Base-by-base conservation (phyloP, 1,140 invertebrate genomes). In the Drosophila pandora region DNA sequence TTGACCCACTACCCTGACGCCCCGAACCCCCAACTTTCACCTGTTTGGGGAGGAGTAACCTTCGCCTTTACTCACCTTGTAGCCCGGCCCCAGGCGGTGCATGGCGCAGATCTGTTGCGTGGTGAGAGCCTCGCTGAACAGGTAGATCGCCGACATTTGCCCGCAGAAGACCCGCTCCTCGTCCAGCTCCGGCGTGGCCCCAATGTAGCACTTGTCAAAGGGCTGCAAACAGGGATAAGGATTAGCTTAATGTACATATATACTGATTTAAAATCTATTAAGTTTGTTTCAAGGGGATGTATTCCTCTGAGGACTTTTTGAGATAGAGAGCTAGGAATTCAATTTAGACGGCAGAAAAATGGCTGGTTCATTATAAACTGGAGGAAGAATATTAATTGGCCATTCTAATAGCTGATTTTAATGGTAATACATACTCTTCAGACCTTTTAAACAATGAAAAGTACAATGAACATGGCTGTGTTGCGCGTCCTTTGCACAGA, bases 131-230 rank as follows among this genome's bases (percentile, higher is more conserved):
- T 99, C 98, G 80, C 97, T 97, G 92, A 99, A 99, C 57, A 99
- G 93, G 93, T 99, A 99, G 76, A 99, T 97, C 9, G 98, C 98
- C 21, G 98, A 98, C 97, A 99, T 99, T 94, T 99, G 99, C 39
- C 99, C 99, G 93, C 98, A 99, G 93, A 99, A 99, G 72, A 99
- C 97, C 63, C 98, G 94, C 92, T 98, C 97, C 92, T 99, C 98
- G 88, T 98, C 97, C 90, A 98, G 91, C 93, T 99, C 98, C 8
- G 97, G 96, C 8, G 97, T 98, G 37, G 97, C 97, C 49, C 99
- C 99, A 88, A 99, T 99, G 93, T 98, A 99, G 93, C 99, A 99
- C 92, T 99, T 99, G 93, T 99, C 98, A 93, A 99, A 99, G 39
- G 98, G 97, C 97, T 99, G 92, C 6, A 93, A 93, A 74, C 2